Conservation (phyloP, 2,113 vertebrate genomes). For the Thunnus maccoyii region DNA sequence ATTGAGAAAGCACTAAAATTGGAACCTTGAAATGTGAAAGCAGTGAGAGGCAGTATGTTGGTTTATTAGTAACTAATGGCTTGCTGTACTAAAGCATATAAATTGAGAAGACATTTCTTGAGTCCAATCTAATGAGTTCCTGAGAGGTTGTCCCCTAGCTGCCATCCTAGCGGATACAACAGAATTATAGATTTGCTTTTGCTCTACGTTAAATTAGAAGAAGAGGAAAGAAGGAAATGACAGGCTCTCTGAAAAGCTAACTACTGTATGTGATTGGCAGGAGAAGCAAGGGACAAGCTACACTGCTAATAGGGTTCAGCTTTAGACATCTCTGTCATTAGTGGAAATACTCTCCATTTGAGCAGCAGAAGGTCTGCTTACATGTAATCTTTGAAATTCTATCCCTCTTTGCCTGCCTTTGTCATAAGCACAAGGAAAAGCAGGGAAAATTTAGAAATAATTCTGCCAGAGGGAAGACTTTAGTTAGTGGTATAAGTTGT, state of each 20-base stretch:
- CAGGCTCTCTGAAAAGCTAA: slow-evolving; percentile 54
- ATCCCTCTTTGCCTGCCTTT: slow-evolving; percentile 26
- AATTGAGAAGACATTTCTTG: slow-evolving; percentile 20
- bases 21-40: slow-evolving; percentile 8
- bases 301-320: slow-evolving; percentile 52
- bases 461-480: slow-evolving; percentile 21
- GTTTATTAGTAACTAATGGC: slow-evolving; percentile 26
- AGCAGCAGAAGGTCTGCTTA: slow-evolving; percentile 36
- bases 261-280: slow-evolving; percentile 32
- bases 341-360: slow-evolving; percentile 38
- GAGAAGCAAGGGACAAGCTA: slow-evolving; percentile 42
- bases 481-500: slow-evolving; percentile 33
- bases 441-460: slow-evolving; percentile 18
- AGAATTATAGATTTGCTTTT: slow-evolving; percentile 60
- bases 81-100: slow-evolving; percentile 14
- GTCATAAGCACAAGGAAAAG: slow-evolving; percentile 18
- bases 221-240: slow-evolving; percentile 43
- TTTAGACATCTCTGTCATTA: slow-evolving; percentile 56
- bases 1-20: neutral
- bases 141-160: slow-evolving; percentile 37
- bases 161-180: slow-evolving; percentile 46
- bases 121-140: slow-evolving; percentile 45
- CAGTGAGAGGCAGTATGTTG: neutral
- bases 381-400: slow-evolving; percentile 25
- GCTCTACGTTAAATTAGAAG: slow-evolving; percentile 59